Base-by-base conservation (phyloP, 2,888 invertebrate genomes). In the Perizoma affinitatum region DNA sequence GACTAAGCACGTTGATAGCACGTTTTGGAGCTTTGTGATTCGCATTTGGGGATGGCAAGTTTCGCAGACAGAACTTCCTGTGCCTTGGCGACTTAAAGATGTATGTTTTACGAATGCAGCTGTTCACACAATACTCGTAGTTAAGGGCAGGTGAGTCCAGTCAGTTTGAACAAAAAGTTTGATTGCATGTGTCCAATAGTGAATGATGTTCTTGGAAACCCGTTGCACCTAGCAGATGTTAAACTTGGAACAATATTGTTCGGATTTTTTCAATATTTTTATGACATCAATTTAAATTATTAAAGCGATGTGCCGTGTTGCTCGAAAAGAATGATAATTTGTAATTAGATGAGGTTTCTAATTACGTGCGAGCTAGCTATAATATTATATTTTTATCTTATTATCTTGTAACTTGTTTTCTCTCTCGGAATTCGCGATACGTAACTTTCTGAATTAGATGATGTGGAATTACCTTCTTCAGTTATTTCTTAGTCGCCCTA, bases 1-100 rank as follows among this genome's bases (percentile, higher is more conserved):
- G 22, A 22, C 22, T 22, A 22, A n/a, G n/a, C n/a, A 22, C 22
- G 22, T 22, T 22, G 59, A 69, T 65, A 70, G 51, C 48, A 46
- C 49, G 60, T 67, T 66, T 66, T 51, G 54, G 51, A 61, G 52
- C 63, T 67, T 63, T 62, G 58, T 65, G 61, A 61, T 46, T 56
- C 52, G 34, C 11, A 49, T 52, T 62, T 45, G 54, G 51, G 9
- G 36, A 6, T 47, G 45, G 41, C 53, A 41, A 51, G 50, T 54
- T 61, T 48, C n/a, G 40, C 52, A 65, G 57, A 46, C 58, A 10
- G 52, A 53, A 62, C 63, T 69, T 67, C 68, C 65, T 66, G 54
- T 53, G 48, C 56, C 53, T 49, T 53, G 40, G 54, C 38, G 56
- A 54, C 56, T 58, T 49, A 57, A 10, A 58, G 41, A 55, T 44